Base-by-base conservation (phyloP, 1,140 invertebrate genomes). In the Philotrypesis tridentata region DNA sequence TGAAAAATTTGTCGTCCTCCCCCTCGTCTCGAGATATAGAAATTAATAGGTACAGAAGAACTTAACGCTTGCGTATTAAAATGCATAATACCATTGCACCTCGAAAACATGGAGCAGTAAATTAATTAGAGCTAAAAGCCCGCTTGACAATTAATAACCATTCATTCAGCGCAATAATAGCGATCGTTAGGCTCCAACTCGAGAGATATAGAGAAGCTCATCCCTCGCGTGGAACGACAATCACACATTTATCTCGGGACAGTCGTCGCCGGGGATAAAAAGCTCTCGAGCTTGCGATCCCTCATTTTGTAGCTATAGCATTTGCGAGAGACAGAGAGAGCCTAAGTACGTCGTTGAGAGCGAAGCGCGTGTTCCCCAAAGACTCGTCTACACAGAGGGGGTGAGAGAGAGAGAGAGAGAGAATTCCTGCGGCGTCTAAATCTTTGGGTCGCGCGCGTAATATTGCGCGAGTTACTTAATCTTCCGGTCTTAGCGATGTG, bases 401-500 rank as follows among this genome's bases (percentile, higher is more conserved):
- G 33, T 9, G 70, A 33, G 31, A 23, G 31, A 23, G 31, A 31
- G 31, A 33, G n/a, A n/a, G n/a, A 12, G 14, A 33, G 67, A n/a
- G 73, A 73, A 75, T 76, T 81, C 31, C 63, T 68, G 40, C 61
- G 72, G 63, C 61, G 63, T 55, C 29, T 80, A 75, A 80, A 74
- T 75, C 72, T 80, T 68, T 23, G 71, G 1, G 37, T 21, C 11
- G 55, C 11, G 55, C 7, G 23, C 12, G 27, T 68, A 81, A 81
- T 81, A 75, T 75, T 14, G 48, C 25, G 14, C 63, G n/a, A 55
- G 72, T 81, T 70, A 81, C 63, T 75, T 68, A 75, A 81, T 81
- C 72, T 70, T 55, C 11, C 12, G 33, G 25, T 43, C 31, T 63
- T 29, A 31, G 4, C 21, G n/a, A 65, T 25, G 9, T 21, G 29